Percentiles rank a stretch among this genome's conserved stretches.
Evolutionary conservation across 92 coral and sea anemone species (phyloP).

Genomic region (Porites rus): DNA sequence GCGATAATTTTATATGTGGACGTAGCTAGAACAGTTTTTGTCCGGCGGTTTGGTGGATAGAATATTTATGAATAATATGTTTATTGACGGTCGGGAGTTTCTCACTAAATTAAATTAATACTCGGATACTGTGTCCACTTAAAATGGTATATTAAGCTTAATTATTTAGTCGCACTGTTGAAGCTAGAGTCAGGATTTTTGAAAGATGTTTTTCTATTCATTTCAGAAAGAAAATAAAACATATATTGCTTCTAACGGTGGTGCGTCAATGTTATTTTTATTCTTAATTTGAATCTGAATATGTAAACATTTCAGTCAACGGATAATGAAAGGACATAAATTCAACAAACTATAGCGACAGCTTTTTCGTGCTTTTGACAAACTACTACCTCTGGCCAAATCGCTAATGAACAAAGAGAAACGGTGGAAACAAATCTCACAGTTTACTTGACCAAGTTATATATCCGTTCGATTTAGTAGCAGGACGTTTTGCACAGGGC

Average conservation of each 20-base stretch:
- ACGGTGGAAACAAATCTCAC: neutral
- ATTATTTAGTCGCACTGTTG: neutral
- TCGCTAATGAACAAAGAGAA: neutral
- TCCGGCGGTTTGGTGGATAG: neutral
- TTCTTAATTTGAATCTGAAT: neutral
- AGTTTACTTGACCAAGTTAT: neutral
- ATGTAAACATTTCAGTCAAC: neutral
- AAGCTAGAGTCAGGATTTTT: neutral
- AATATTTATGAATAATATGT: neutral
- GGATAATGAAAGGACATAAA: neutral
- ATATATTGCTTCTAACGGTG: neutral
- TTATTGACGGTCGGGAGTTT: neutral
- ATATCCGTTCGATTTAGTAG: neutral
- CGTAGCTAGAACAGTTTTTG: neutral
- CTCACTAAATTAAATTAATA: neutral
- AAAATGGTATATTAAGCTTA: neutral
- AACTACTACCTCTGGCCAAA: neutral
- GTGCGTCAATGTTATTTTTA: neutral
- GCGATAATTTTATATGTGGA: neutral
- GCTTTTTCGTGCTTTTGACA: neutral
- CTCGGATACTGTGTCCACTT: neutral
- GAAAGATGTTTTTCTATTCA: no score
- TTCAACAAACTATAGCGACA: neutral
- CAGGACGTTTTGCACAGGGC: no score
- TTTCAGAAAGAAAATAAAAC: neutral